phyloP scores from a whole-genome alignment of 2,888 invertebrate genomes.

The Torymus aiolomorphi region DNA sequence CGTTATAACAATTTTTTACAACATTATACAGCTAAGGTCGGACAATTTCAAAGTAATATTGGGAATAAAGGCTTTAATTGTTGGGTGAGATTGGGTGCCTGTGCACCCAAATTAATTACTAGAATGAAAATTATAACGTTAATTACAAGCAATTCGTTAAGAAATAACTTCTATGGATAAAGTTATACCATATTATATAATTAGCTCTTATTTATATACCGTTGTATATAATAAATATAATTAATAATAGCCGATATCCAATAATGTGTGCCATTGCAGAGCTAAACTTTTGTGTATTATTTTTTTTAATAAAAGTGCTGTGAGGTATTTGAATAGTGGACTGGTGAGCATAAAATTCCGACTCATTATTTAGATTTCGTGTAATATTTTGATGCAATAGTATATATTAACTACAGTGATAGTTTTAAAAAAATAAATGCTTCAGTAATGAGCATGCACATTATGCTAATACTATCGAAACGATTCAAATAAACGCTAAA shows the following conservation, averaged over 20 bases:
- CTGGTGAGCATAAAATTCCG: not conserved
- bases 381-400: not conserved
- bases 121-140: too few relatives aligned
- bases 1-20: constrained; percentile 43
- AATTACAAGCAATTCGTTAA: not conserved
- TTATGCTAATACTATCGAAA: too few relatives aligned
- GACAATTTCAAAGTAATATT: not conserved
- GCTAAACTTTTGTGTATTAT: constrained; percentile 8
- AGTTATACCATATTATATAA: not conserved
- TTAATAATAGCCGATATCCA: not conserved
- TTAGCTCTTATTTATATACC: not conserved
- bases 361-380: too few relatives aligned
- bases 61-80: not conserved
- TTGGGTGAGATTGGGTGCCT: too few relatives aligned
- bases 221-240: not conserved
- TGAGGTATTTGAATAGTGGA: constrained; percentile 33
- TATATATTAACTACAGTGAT: constrained; percentile 1
- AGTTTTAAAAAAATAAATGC: constrained; percentile 20
- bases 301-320: constrained; percentile 1
- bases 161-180: not conserved
- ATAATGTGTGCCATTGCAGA: not conserved
- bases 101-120: too few relatives aligned
- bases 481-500: not conserved
- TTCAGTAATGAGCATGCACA: not conserved
- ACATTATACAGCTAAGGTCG: constrained; percentile 9